Evolutionary conservation across 1,140 invertebrate species (phyloP).

Genomic region (Cyclargus thomasi): DNA sequence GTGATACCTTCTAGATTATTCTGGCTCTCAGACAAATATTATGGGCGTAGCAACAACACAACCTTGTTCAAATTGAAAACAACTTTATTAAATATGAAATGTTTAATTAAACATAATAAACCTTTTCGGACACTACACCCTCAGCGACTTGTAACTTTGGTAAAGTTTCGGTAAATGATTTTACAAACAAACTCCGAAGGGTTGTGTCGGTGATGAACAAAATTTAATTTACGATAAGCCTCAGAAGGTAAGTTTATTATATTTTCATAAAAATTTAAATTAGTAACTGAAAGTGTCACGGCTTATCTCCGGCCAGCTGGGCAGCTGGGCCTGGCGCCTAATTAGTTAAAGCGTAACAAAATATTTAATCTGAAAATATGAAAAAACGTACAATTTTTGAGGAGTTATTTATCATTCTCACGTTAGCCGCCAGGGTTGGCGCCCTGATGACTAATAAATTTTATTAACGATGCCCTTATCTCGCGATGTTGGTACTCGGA

Average conservation of each 20-base stretch:
- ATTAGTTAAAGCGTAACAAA: constrained; percentile 11
- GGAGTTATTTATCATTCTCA: constrained; percentile 10
- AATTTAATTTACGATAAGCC: background rate
- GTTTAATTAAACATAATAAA: too few relatives aligned
- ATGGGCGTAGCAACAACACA: too few relatives aligned
- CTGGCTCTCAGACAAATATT: too few relatives aligned
- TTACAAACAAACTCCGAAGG: background rate
- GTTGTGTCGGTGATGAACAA: background rate
- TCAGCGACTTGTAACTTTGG: background rate
- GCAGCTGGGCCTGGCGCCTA: background rate
- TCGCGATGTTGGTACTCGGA: background rate
- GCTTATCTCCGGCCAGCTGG: constrained; percentile 7
- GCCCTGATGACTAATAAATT: constrained; percentile 5
- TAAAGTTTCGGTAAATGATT: background rate
- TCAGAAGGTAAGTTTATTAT: constrained; percentile 2
- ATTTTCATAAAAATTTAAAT: constrained; percentile 10
- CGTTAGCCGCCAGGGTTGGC: constrained; percentile 2
- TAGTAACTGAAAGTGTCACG: background rate
- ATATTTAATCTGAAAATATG: constrained; percentile 11
- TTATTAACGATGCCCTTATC: background rate
- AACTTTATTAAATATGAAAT: too few relatives aligned
- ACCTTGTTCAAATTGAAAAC: too few relatives aligned
- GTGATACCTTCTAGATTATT: too few relatives aligned
- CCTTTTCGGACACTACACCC: too few relatives aligned
- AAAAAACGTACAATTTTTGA: background rate